Base-by-base conservation (phyloP, 1,140 invertebrate species). In the Drosophila tsacasi region DNA sequence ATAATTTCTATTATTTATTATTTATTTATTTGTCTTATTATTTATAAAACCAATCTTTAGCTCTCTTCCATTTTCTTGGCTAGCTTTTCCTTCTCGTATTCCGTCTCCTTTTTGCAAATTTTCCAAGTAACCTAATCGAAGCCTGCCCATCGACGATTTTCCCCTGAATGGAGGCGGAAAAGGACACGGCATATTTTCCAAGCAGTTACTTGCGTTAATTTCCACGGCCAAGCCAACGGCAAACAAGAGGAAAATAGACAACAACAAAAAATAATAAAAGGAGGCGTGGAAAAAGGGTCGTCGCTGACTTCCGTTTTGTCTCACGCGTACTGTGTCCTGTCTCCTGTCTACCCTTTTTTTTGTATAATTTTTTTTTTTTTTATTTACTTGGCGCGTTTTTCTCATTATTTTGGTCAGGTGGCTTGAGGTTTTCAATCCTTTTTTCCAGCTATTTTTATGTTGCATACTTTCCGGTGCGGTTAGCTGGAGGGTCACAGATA, bases 161-260 rank as follows among this genome's bases (percentile, higher is more conserved):
- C 44, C 39, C 6, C 21, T 40, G 35, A 35, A 50, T 46, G 50
- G 44, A 54, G 23, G 61, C 32, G 42, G 58, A 55, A 66, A 76
- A 75, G 83, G 83, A 82, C 79, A 86, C 62, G 75, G 76, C 80
- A 80, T 79, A 87, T 87, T 86, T 86, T 86, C 83, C 83, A 76
- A 76, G 67, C 79, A 87, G 83, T 86, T 86, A 86, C 83, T 86
- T 82, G 83, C 65, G 65, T 87, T 86, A 86, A 86, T 86, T 86
- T 69, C 58, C 66, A 62, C 67, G 40, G 58, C 44, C 50, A 58
- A 47, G 60, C 46, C 27, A 52, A 19, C 25, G 69, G 35, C 69
- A 71, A 73, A 59, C 69, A 72, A 71, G 27, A 71, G 23, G 25
- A 57, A 71, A 72, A 72, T 71, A 71, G 66, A 71, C 69, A 59